Evolutionary conservation across 2,113 vertebrate genomes (phyloP), one percentile per base, ranked within the genome.

Genomic region (Hydropotes inermis): DNA sequence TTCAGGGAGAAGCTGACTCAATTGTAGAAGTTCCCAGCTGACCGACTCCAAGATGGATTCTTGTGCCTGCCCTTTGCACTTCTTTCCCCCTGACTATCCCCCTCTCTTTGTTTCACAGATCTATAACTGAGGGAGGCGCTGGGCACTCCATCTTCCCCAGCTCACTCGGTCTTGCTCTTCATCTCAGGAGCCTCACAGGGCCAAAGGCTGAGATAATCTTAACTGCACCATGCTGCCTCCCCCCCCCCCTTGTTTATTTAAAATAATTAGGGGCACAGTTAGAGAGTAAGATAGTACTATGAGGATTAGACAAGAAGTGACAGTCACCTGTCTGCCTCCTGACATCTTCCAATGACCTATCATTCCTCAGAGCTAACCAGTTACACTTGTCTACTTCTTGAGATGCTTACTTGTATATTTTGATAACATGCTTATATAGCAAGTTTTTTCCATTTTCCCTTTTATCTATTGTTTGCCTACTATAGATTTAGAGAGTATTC

Each of bases 1-100:
- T 67, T 98, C 57, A 82, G 93, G 85, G 94, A 92, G 79, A 61
- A 57, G 84, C 76, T 94, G 83, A 91, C 76, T 97, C 43, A 81
- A 10, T 76, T 85, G 84, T 92, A 45, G 94, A 96, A 43, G 50
- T 70, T 93, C 82, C 87, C 70, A n/a, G 95, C 87, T 92, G 92
- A 87, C 70, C 0, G 5, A 55, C 58, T 94, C 17, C 50, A 55
- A 39, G 81, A 94, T 11, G 28, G 47, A 50, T 92, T 64, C 33
- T 58, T 82, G 94, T 50, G 55, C 33, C 43, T 94, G 23, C 17
- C 4, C 39, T 67, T 76, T 90, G 50, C 61, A 47, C 86, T 96
- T 74, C 87, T 94, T 79, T 82, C 33, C 11, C 58, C 55, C 30
- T 36, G 15, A 64, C 27, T 25, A 4, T 58, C 79, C 33, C 15